These are phyloP conservation scores for Rhinoraja longicauda DNA, from an alignment of 2,797 vertebrate species.

Conservation along the genomic window DNA sequence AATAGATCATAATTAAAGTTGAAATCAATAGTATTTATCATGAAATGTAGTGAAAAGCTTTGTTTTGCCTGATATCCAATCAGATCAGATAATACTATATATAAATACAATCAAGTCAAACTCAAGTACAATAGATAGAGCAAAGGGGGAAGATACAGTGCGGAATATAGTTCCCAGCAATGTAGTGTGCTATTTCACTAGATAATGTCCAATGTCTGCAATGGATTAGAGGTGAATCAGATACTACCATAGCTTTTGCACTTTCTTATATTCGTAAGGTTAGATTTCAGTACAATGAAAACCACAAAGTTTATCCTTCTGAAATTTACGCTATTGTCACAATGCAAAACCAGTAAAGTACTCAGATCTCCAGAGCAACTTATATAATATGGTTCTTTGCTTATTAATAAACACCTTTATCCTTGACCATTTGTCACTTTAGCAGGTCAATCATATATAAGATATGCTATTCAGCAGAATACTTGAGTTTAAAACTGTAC, in stretches of 20 bases:
- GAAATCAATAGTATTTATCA: not conserved
- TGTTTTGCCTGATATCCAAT: too few species aligned
- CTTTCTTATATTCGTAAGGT: not conserved
- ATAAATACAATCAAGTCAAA: too few species aligned
- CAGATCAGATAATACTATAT: too few species aligned
- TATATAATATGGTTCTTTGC: not conserved
- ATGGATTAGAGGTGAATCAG: too few species aligned
- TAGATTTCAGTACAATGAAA: not conserved
- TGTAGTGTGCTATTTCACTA: too few species aligned
- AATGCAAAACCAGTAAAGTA: not conserved
- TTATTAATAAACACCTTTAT: not conserved
- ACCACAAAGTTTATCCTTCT: slow-evolving; percentile 1
- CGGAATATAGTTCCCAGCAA: too few species aligned
- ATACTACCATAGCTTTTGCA: too few species aligned
- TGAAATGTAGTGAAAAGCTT: too few species aligned
- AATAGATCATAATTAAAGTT: not conserved
- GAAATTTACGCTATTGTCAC: not conserved
- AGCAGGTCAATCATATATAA: not conserved
- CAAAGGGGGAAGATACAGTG: too few species aligned
- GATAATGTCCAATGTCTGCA: too few species aligned
- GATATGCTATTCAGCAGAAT: not conserved
- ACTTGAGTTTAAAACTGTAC: not conserved
- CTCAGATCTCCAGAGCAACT: not conserved
- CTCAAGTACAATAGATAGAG: too few species aligned
- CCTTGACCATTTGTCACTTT: not conserved